These are phyloP conservation scores for Piezodorus guildinii DNA, from an alignment of 1,140 invertebrate species.

Conservation along the genomic window DNA sequence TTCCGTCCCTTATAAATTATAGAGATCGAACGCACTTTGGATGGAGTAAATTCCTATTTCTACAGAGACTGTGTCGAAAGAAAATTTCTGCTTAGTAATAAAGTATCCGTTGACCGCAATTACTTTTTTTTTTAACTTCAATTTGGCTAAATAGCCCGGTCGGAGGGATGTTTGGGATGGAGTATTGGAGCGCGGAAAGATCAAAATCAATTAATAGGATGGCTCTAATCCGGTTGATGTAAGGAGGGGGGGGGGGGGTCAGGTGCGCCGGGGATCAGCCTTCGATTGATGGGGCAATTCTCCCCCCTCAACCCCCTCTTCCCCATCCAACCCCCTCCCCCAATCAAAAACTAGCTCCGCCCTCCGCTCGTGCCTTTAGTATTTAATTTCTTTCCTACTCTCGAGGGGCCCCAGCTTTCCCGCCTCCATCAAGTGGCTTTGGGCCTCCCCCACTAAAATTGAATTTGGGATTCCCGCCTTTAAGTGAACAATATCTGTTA, in stretches of 20 bases:
- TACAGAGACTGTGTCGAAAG: no score
- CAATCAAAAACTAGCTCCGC: slow-evolving; percentile 17
- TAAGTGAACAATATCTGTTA: not conserved
- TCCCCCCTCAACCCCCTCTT: slow-evolving; percentile 8
- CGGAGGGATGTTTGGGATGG: not conserved
- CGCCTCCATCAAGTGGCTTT: not conserved
- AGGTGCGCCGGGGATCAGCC: not conserved
- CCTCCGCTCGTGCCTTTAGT: slow-evolving; percentile 4
- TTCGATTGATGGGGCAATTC: slow-evolving; percentile 15
- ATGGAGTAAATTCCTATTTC: no score
- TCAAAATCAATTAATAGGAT: slow-evolving; percentile 18
- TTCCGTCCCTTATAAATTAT: no score
- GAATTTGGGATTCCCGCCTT: not conserved
- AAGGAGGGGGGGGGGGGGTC: not conserved
- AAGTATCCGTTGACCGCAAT: no score
- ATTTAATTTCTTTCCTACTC: slow-evolving; percentile 14
- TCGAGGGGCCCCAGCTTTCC: not conserved
- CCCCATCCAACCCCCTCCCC: slow-evolving; percentile 12
- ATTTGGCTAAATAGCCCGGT: no score
- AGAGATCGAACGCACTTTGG: no score
- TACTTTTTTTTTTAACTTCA: no score
- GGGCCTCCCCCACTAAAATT: no score
- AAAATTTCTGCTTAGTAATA: no score
- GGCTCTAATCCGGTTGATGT: slow-evolving; percentile 22
- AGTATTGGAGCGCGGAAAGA: slow-evolving; percentile 10